These are phyloP conservation scores for Heterohyrax brucei DNA, from an alignment of 2,797 vertebrate species.

Conservation along the genomic window DNA sequence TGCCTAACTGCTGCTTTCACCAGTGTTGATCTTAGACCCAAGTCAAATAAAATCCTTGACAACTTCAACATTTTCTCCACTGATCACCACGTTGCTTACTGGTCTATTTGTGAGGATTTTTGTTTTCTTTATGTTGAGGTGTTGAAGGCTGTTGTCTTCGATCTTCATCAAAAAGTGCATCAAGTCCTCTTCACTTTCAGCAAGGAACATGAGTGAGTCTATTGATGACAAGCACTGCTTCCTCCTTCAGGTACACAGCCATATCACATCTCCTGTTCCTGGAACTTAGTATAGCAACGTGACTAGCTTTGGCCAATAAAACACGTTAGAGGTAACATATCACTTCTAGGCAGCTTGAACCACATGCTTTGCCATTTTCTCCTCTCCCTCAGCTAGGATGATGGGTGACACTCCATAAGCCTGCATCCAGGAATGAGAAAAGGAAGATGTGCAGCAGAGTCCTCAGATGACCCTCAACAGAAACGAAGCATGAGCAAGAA, in stretches of 20 bases:
- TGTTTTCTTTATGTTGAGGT: too few species aligned
- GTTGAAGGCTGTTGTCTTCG: too few species aligned
- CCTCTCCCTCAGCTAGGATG: not conserved
- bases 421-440: not conserved
- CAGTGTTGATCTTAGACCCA: too few species aligned
- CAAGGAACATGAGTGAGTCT: not conserved
- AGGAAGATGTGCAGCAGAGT: not conserved
- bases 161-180: too few species aligned
- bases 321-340: not conserved
- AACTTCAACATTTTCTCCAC: too few species aligned
- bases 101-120: too few species aligned
- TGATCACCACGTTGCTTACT: too few species aligned
- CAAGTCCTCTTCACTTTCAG: too few species aligned
- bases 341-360: not conserved
- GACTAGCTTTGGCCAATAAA: slow-evolving; percentile 21
- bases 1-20: too few species aligned
- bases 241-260: not conserved
- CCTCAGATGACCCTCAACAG: not conserved
- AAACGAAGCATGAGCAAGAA: not conserved
- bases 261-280: not conserved
- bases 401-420: not conserved
- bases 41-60: too few species aligned
- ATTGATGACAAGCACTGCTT: not conserved
- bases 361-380: not conserved
- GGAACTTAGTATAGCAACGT: not conserved